phyloP scores from a whole-genome alignment of 2,113 vertebrate species.

The Gnathonemus longibarbis region DNA sequence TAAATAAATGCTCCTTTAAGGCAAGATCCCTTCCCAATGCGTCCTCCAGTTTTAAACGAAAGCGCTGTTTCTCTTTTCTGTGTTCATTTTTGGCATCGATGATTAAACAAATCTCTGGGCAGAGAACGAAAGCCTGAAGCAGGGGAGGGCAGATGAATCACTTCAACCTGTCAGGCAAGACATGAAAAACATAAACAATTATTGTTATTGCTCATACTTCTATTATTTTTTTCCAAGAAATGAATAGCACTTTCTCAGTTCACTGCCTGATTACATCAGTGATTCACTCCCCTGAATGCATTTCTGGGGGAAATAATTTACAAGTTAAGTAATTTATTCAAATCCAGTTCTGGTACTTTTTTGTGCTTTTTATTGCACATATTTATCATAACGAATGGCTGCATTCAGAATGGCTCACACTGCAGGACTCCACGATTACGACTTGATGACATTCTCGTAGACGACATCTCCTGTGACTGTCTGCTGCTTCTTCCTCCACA shows the following conservation, averaged over 20 bases:
- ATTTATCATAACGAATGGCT: background rate
- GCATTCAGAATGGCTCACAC: background rate
- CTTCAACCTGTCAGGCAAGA: constrained; percentile 7
- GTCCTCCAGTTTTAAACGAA: background rate
- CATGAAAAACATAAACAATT: background rate
- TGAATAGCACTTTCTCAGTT: background rate
- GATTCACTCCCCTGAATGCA: background rate
- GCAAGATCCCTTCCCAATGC: background rate
- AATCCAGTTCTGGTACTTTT: background rate
- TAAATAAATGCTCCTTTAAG: constrained; percentile 4
- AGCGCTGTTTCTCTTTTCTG: background rate
- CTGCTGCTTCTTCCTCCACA: constrained; percentile 94
- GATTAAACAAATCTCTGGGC: background rate
- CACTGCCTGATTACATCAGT: background rate
- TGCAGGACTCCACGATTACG: constrained; percentile 53
- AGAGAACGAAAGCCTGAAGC: constrained; percentile 60
- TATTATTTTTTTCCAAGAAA: background rate
- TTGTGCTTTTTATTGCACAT: background rate
- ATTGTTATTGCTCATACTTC: background rate
- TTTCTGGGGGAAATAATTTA: background rate
- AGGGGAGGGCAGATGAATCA: constrained; percentile 53
- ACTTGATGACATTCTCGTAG: constrained; percentile 92
- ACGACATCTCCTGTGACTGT: constrained; percentile 83
- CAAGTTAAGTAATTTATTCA: background rate
- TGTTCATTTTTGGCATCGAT: background rate